phyloP scores from a whole-genome alignment of 1,140 invertebrate species.

The Musca domestica region DNA sequence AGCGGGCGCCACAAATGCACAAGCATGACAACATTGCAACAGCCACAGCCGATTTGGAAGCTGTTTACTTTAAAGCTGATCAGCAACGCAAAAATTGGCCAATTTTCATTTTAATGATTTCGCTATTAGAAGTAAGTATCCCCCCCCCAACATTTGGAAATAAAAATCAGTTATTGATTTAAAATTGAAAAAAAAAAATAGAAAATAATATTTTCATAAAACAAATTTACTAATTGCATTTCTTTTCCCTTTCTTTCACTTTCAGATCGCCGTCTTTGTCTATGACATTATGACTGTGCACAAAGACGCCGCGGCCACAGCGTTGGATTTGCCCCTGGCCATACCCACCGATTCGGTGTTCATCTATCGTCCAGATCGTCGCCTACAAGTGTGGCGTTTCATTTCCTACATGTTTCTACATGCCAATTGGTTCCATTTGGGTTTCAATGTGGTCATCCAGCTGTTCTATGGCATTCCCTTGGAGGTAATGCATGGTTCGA shows the following conservation, averaged over 20 bases:
- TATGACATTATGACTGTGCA: conserved; percentile 82
- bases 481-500: conserved; percentile 93
- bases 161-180: too few species aligned
- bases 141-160: too few species aligned
- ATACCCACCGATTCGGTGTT: conserved; percentile 90
- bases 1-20: conserved; percentile 25
- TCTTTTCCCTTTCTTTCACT: conserved; percentile 39
- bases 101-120: conserved; percentile 83
- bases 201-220: too few species aligned
- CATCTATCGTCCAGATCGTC: conserved; percentile 89
- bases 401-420: conserved; percentile 94
- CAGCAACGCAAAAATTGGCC: conserved; percentile 57
- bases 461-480: conserved; percentile 85
- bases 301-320: conserved; percentile 44
- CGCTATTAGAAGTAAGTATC: conserved; percentile 76
- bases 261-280: conserved; percentile 87
- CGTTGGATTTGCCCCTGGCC: conserved; percentile 76
- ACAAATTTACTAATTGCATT: conserved; percentile 7
- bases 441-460: conserved; percentile 94
- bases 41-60: conserved; percentile 31
- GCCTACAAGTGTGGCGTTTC: conserved; percentile 90
- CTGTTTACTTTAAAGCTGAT: conserved; percentile 39
- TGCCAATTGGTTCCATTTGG: conserved; percentile 93
- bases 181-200: conserved; percentile 40
- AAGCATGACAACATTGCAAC: conserved; percentile 27